These are phyloP conservation scores for Oscheius onirici DNA, from an alignment of 2,888 invertebrate species.

Conservation along the genomic window DNA sequence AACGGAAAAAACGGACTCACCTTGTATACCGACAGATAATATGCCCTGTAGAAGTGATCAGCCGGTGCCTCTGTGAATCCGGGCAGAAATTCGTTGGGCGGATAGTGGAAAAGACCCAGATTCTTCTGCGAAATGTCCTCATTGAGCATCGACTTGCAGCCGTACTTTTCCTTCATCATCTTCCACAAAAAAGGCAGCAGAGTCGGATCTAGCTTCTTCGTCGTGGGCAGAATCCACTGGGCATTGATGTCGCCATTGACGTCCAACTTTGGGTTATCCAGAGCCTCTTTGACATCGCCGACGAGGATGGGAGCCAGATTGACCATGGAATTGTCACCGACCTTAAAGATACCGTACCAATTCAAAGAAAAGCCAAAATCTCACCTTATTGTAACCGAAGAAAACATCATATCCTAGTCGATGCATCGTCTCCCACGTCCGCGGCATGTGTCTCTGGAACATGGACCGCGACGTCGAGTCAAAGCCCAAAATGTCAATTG, in stretches of 20 bases:
- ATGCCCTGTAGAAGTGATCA: constrained; percentile 72
- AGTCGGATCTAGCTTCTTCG: constrained; percentile 51
- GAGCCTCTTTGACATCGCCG: constrained; percentile 74
- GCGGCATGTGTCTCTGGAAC: constrained; percentile 64
- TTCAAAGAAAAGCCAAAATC: neutral
- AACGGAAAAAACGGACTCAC: constrained; percentile 1
- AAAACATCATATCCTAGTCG: constrained; percentile 81
- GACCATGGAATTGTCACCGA: constrained; percentile 89
- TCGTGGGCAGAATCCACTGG: constrained; percentile 47
- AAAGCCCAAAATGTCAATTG: constrained; percentile 48
- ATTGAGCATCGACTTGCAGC: constrained; percentile 61
- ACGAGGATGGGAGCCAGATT: constrained; percentile 85
- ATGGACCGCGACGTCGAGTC: constrained; percentile 50
- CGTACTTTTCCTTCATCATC: constrained; percentile 54
- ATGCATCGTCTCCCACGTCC: constrained; percentile 77
- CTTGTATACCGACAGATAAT: constrained; percentile 56
- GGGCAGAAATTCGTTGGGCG: constrained; percentile 44
- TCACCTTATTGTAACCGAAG: constrained; percentile 90
- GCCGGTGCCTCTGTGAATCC: constrained; percentile 72
- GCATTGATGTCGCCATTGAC: constrained; percentile 47
- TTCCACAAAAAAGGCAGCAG: constrained; percentile 62
- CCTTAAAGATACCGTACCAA: constrained; percentile 16
- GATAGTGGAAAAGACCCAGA: constrained; percentile 63
- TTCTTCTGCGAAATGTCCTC: constrained; percentile 56
- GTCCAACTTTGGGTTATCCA: constrained; percentile 40